Percentiles rank a stretch among this genome's conserved stretches.
Conservation (phyloP, 2,888 invertebrate genomes). For the Agrotis ipsilon region DNA sequence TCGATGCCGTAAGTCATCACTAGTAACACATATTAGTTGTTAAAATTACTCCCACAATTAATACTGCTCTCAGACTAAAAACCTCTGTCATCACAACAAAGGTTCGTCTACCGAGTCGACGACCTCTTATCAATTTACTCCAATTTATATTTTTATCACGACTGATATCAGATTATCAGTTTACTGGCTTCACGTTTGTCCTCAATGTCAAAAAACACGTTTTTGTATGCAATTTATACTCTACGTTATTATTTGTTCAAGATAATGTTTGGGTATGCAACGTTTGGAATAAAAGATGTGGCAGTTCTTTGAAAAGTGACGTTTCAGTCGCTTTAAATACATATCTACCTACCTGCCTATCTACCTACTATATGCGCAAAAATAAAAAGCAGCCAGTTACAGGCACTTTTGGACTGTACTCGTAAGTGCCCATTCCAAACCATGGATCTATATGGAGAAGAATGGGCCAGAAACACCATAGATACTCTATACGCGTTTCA, state of each 20-base stretch:
- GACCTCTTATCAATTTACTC: slow-evolving; percentile 69
- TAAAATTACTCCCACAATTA: background rate
- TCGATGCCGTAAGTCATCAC: no score
- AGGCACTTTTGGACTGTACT: no score
- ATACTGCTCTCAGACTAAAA: slow-evolving; percentile 4
- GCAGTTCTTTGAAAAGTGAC: background rate
- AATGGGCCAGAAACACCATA: no score
- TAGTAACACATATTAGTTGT: no score
- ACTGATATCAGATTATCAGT: slow-evolving; percentile 64
- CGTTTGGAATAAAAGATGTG: slow-evolving; percentile 15
- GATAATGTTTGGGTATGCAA: slow-evolving; percentile 48
- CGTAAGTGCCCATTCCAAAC: no score
- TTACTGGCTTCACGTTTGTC: slow-evolving; percentile 46
- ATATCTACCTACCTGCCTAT: no score
- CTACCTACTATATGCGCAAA: no score
- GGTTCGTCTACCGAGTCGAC: slow-evolving; percentile 37
- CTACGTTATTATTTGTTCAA: slow-evolving; percentile 24
- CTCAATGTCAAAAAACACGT: slow-evolving; percentile 72
- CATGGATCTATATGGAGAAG: no score
- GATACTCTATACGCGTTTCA: no score
- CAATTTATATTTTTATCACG: slow-evolving; percentile 68
- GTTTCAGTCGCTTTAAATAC: background rate
- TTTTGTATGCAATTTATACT: slow-evolving; percentile 56
- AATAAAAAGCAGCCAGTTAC: no score
- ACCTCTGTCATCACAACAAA: slow-evolving; percentile 49